Conservation (phyloP, 2,113 vertebrate genomes). For the Brienomyrus longianalis region DNA sequence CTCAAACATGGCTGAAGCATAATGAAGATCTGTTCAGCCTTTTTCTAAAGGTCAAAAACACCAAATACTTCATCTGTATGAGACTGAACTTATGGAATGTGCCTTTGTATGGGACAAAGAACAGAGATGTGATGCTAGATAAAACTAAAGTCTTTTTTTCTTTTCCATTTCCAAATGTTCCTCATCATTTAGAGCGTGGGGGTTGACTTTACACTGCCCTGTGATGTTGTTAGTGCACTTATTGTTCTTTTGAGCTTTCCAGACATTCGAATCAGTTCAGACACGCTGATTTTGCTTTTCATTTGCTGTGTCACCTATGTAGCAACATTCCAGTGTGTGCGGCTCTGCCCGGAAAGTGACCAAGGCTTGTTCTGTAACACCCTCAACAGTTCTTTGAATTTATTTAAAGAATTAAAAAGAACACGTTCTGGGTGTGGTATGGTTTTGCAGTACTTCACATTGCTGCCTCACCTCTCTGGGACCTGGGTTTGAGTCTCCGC, state of each 20-base stretch:
- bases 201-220: not conserved
- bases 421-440: not conserved
- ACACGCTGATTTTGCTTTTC: not conserved
- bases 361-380: not conserved
- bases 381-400: not conserved
- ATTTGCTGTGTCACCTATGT: not conserved
- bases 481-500: not conserved
- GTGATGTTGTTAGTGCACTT: not conserved
- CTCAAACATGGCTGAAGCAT: conserved; percentile 8
- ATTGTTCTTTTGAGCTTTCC: not conserved
- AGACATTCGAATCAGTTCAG: not conserved
- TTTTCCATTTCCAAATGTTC: not conserved
- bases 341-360: not conserved
- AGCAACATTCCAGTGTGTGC: not conserved
- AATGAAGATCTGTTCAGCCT: conserved; percentile 11
- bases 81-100: not conserved
- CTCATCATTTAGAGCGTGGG: not conserved
- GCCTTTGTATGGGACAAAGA: not conserved
- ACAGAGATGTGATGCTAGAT: not conserved
- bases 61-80: conserved; percentile 3
- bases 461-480: not conserved
- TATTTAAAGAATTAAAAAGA: not conserved
- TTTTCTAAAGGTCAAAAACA: conserved; percentile 8
- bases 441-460: not conserved
- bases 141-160: not conserved